Evolutionary conservation across 2,888 invertebrate species (phyloP).

Genomic region (Cosmia trapezina): DNA sequence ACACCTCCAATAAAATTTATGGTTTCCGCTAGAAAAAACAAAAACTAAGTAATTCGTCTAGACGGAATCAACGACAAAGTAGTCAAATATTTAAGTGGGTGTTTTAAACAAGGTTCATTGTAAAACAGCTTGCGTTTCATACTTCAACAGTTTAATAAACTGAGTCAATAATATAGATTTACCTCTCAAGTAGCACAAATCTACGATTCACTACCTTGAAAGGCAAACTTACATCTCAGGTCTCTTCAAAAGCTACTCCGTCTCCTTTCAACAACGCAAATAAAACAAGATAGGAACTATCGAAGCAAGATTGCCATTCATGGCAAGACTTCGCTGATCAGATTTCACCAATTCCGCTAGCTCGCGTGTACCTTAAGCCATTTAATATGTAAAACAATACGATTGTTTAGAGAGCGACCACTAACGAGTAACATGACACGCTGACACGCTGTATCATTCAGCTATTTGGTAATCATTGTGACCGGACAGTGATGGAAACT

Average conservation of each 20-base stretch:
- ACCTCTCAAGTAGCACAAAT: conserved; percentile 6
- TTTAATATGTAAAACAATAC: conserved; percentile 64
- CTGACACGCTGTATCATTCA: conserved; percentile 30
- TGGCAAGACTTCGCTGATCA: conserved; percentile 52
- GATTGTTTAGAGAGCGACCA: conserved; percentile 56
- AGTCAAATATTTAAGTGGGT: no score
- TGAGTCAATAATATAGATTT: conserved; percentile 19
- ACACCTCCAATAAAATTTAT: conserved; percentile 46
- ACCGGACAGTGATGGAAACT: conserved; percentile 10
- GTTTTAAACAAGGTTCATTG: background rate
- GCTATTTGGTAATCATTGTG: conserved; percentile 39
- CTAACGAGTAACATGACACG: conserved; percentile 31
- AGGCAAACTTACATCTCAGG: conserved; percentile 41
- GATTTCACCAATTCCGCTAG: conserved; percentile 69
- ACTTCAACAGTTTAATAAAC: conserved; percentile 23
- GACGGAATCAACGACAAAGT: background rate
- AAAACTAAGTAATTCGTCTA: conserved; percentile 27
- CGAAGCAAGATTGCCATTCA: conserved; percentile 58
- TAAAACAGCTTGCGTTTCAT: conserved; percentile 1
- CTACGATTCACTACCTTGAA: conserved; percentile 39
- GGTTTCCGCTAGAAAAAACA: conserved; percentile 47
- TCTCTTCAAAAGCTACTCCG: conserved; percentile 15
- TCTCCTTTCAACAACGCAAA: conserved; percentile 46
- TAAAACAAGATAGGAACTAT: conserved; percentile 46
- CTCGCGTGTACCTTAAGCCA: conserved; percentile 59